Conservation (phyloP, 2,113 vertebrate species). For the Ochotona curzoniae region DNA sequence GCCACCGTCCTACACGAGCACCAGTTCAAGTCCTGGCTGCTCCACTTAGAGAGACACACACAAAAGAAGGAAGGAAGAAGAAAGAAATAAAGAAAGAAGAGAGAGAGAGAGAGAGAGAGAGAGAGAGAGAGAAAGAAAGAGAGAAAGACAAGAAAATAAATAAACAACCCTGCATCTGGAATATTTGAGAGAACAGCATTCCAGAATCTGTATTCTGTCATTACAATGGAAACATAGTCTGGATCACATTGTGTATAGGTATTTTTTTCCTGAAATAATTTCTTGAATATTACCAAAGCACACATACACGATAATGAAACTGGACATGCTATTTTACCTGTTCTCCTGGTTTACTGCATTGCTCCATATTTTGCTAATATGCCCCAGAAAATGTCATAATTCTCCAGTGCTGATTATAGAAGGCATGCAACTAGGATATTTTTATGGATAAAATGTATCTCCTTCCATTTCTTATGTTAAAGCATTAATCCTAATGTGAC, state of each 20-base stretch:
- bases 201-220: not conserved
- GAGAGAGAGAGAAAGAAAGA: too few relatives aligned
- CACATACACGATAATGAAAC: not conserved
- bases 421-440: not conserved
- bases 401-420: not conserved
- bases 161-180: too few relatives aligned
- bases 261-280: not conserved
- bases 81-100: too few relatives aligned
- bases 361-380: not conserved
- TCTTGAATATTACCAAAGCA: not conserved
- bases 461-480: not conserved
- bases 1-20: too few relatives aligned
- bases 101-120: too few relatives aligned
- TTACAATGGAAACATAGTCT: not conserved
- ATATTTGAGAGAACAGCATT: not conserved
- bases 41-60: too few relatives aligned
- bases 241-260: not conserved
- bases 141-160: too few relatives aligned
- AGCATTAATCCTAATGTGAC: not conserved
- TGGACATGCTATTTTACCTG: not conserved
- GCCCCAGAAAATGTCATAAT: not conserved
- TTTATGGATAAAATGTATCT: not conserved
- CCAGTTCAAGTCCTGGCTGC: too few relatives aligned
- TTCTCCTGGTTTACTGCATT: not conserved
- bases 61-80: too few relatives aligned